Evolutionary conservation across 2,113 vertebrate species (phyloP).

Genomic region (Cavia porcellus): DNA sequence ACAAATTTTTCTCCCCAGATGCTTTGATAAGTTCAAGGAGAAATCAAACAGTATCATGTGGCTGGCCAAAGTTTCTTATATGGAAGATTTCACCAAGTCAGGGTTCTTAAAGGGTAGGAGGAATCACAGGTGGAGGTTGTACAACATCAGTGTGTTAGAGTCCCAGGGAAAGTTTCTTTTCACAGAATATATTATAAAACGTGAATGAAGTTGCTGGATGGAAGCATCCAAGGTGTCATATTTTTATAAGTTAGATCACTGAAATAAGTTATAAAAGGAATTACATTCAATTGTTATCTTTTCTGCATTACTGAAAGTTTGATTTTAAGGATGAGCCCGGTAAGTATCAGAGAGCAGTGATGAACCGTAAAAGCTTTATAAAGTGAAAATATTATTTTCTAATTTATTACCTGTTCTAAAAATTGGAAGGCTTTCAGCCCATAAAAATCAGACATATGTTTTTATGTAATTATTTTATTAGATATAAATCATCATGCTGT

Average conservation of each 20-base stretch:
- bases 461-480: constrained; percentile 18
- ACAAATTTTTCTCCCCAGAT: background rate
- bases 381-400: background rate
- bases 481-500: background rate
- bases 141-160: background rate
- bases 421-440: background rate
- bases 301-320: background rate
- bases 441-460: background rate
- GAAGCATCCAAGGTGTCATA: background rate
- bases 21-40: background rate
- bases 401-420: constrained; percentile 18
- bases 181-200: background rate
- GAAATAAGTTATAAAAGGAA: constrained; percentile 41
- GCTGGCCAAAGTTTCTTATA: background rate
- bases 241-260: background rate
- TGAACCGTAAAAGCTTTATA: background rate
- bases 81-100: background rate
- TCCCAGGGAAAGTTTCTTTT: background rate
- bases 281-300: background rate
- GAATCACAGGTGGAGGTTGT: background rate
- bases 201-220: background rate
- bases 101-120: background rate
- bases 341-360: background rate
- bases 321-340: background rate
- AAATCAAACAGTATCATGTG: background rate